A percentile compares a stretch with the other conserved stretches of the same genome.
Conservation (phyloP, 2,888 invertebrate species). For the Sialis lutaria region DNA sequence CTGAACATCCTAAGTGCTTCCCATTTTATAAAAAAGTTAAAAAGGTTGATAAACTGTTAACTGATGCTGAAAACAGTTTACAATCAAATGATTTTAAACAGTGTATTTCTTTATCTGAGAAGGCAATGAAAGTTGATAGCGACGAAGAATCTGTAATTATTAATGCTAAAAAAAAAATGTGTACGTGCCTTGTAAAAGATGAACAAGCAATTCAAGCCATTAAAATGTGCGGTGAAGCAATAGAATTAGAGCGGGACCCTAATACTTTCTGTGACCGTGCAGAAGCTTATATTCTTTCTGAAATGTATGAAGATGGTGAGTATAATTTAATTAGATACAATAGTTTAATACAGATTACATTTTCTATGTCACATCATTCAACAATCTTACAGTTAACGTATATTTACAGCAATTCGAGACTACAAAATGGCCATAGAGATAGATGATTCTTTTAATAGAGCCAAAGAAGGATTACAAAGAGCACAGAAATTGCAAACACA, state of each 20-base stretch:
- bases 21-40: slow-evolving; percentile 91
- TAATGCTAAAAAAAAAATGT: slow-evolving; percentile 59
- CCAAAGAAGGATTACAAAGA: slow-evolving; percentile 73
- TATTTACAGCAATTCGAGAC: slow-evolving; percentile 57
- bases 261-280: slow-evolving; percentile 76
- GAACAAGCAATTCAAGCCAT: slow-evolving; percentile 59
- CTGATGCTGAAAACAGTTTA: slow-evolving; percentile 41
- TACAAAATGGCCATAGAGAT: slow-evolving; percentile 73
- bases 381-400: slow-evolving; percentile 1
- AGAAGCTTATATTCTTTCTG: slow-evolving; percentile 76
- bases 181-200: slow-evolving; percentile 58
- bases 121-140: slow-evolving; percentile 49
- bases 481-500: slow-evolving; percentile 88
- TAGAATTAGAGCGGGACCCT: slow-evolving; percentile 57
- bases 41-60: slow-evolving; percentile 69
- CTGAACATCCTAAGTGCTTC: slow-evolving; percentile 93
- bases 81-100: slow-evolving; percentile 43
- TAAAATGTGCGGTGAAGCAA: slow-evolving; percentile 57
- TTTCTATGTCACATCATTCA: background rate
- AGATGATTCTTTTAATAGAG: slow-evolving; percentile 60
- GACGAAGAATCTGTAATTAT: slow-evolving; percentile 52
- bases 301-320: slow-evolving; percentile 78
- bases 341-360: background rate
- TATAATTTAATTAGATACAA: background rate
- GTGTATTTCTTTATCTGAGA: slow-evolving; percentile 51